Conservation (phyloP, 1,140 invertebrate genomes). For the Goniozus legneri region DNA sequence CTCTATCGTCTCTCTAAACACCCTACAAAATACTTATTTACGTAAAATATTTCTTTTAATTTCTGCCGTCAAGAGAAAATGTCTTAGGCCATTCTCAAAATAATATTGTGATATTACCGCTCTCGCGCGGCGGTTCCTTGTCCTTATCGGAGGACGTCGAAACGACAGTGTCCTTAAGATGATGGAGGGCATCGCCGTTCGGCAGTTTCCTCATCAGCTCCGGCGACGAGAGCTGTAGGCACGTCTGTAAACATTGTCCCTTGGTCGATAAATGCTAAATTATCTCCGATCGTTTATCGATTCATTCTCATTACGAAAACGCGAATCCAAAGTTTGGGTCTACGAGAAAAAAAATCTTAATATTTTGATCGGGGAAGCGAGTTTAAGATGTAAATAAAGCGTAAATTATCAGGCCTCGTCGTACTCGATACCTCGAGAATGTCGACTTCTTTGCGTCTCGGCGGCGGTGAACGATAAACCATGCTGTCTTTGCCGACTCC, state of each 20-base stretch:
- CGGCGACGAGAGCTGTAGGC: constrained; percentile 48
- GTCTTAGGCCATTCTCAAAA: too few species aligned
- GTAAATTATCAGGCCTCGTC: too few species aligned
- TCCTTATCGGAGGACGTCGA: constrained; percentile 30
- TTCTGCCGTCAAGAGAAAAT: too few species aligned
- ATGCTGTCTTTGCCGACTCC: constrained; percentile 40
- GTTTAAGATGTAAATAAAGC: too few species aligned
- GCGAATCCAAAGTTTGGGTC: too few species aligned
- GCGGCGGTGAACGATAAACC: constrained; percentile 44
- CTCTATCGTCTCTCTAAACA: too few species aligned
- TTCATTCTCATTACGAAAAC: too few species aligned
- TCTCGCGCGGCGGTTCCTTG: constrained; percentile 26
- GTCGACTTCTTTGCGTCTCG: constrained; percentile 46
- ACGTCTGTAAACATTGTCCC: constrained; percentile 40
- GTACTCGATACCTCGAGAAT: constrained; percentile 50
- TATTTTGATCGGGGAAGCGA: too few species aligned
- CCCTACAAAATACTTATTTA: too few species aligned
- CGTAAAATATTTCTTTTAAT: too few species aligned
- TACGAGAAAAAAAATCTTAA: too few species aligned
- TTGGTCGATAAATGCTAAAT: background rate
- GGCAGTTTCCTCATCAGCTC: constrained; percentile 50
- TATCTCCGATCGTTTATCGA: background rate
- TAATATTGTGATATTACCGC: constrained; percentile 23
- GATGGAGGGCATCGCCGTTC: constrained; percentile 44
- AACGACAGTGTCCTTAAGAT: constrained; percentile 26